These are phyloP conservation scores for Triplophysa dalaica DNA, from an alignment of 2,113 vertebrate species.

Conservation along the genomic window DNA sequence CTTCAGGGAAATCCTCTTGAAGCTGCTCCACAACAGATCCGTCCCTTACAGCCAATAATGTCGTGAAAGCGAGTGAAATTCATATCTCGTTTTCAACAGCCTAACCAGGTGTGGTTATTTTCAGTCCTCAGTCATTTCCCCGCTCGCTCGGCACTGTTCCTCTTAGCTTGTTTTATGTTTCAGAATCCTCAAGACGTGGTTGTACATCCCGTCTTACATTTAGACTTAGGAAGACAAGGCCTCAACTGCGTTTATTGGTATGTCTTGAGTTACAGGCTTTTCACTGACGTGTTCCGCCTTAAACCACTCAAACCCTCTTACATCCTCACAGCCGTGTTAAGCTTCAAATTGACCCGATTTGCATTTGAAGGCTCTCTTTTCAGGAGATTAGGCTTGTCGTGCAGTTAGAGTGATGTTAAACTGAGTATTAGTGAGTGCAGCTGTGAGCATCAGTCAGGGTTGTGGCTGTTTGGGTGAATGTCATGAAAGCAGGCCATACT, in stretches of 20 bases:
- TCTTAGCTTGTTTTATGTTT: slow-evolving; percentile 27
- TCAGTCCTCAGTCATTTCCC: slow-evolving; percentile 8
- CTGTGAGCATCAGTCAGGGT: too few species aligned
- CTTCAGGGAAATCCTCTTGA: slow-evolving; percentile 61
- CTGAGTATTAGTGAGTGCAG: neutral
- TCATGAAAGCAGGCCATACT: neutral
- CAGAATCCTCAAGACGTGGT: neutral
- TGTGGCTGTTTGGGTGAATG: too few species aligned
- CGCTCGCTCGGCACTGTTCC: slow-evolving; percentile 36
- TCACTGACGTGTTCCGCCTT: slow-evolving; percentile 12
- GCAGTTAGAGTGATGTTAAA: slow-evolving; percentile 3
- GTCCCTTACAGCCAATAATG: slow-evolving; percentile 34
- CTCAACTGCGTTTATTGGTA: neutral
- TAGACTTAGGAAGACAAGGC: neutral
- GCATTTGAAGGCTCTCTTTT: slow-evolving; percentile 15
- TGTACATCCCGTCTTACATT: slow-evolving; percentile 2
- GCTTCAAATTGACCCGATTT: slow-evolving; percentile 18
- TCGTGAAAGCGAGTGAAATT: slow-evolving; percentile 27
- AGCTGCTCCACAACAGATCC: slow-evolving; percentile 48
- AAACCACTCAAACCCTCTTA: slow-evolving; percentile 21
- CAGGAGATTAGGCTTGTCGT: slow-evolving; percentile 13
- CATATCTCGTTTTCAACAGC: slow-evolving; percentile 5
- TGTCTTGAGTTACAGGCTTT: slow-evolving; percentile 7
- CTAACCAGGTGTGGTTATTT: slow-evolving; percentile 36
- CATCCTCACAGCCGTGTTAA: neutral